These are phyloP conservation scores for Gymnorhina tibicen DNA, from an alignment of 2,113 vertebrate species.

Conservation along the genomic window DNA sequence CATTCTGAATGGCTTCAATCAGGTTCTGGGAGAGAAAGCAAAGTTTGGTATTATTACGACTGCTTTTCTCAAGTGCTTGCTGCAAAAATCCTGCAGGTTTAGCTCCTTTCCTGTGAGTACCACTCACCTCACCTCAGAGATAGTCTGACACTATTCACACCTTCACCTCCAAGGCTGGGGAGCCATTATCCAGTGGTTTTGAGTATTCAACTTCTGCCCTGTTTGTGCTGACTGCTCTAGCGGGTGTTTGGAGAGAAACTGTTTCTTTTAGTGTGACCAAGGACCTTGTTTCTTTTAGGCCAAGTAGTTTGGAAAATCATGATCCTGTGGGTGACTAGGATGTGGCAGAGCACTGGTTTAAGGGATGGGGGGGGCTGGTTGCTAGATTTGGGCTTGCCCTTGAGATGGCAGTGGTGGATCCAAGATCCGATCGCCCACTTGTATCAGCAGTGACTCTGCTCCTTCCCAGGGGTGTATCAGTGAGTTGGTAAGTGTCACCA, in stretches of 20 bases:
- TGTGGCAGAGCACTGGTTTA: background rate
- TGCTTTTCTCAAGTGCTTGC: background rate
- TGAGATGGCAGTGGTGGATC: background rate
- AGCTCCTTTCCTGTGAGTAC: background rate
- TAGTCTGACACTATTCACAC: background rate
- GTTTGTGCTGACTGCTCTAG: background rate
- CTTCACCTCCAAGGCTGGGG: background rate
- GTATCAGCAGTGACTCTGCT: background rate
- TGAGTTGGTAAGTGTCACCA: background rate
- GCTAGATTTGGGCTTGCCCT: background rate
- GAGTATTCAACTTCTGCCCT: background rate
- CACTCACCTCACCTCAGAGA: background rate
- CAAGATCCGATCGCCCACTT: background rate
- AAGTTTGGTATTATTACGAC: background rate
- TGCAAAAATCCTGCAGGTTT: background rate
- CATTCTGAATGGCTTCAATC: conserved; percentile 61
- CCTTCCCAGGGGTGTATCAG: background rate
- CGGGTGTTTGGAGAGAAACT: background rate
- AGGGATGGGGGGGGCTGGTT: background rate
- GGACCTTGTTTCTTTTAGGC: background rate
- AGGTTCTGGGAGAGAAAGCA: conserved; percentile 32
- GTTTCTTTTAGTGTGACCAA: background rate
- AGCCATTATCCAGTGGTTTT: background rate
- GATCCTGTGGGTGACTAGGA: background rate
- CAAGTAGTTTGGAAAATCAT: background rate